A percentile compares a stretch with the other conserved stretches of the same genome.
Conservation (phyloP, 2,888 invertebrate genomes). For the Eledone cirrhosa region DNA sequence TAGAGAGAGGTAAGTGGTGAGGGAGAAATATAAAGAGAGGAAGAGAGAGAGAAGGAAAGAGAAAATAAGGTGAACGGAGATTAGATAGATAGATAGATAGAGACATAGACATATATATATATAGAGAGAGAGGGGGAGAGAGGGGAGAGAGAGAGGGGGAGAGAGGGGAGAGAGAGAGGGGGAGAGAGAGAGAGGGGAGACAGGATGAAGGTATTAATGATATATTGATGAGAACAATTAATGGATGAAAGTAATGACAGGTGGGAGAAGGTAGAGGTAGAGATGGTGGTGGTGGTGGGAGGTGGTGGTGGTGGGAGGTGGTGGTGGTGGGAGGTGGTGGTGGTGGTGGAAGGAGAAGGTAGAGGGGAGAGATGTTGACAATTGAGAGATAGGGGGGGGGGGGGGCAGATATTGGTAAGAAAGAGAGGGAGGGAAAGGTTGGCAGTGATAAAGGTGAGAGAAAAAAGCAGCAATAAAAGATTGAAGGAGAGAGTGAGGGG, state of each 20-base stretch:
- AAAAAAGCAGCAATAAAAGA: too few species aligned
- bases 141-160: neutral
- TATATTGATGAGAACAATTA: too few species aligned
- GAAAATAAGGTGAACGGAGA: too few species aligned
- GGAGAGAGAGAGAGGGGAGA: neutral
- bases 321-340: neutral
- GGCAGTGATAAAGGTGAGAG: neutral
- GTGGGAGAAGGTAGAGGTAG: neutral
- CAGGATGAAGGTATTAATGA: too few species aligned
- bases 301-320: neutral
- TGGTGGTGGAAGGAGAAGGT: neutral
- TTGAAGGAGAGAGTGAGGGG: too few species aligned
- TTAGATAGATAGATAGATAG: too few species aligned
- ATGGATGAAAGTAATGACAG: neutral
- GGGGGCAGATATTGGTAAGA: neutral
- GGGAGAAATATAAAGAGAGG: neutral
- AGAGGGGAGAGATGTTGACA: neutral
- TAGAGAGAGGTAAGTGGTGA: neutral
- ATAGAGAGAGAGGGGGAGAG: too few species aligned
- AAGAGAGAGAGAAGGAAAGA: neutral
- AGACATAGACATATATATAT: too few species aligned
- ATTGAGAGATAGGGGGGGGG: neutral
- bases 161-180: neutral
- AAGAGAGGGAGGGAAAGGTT: neutral
- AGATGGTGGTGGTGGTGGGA: neutral